phyloP scores from a whole-genome alignment of 1,140 invertebrate genomes.

The Leucophenga varia region DNA sequence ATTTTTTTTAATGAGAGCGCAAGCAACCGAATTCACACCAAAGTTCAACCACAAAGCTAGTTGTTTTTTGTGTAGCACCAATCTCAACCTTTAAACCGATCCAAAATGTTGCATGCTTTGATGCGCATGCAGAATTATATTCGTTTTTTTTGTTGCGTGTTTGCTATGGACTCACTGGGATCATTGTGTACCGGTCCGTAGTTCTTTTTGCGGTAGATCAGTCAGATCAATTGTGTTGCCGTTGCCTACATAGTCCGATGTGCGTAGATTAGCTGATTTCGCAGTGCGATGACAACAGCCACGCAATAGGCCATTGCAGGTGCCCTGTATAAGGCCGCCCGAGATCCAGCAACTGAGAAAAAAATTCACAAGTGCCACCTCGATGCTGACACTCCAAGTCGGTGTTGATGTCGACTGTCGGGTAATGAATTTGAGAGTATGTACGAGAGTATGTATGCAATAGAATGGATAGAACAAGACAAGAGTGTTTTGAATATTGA shows the following conservation, averaged over 20 bases:
- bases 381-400: slow-evolving; percentile 62
- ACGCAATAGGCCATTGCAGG: slow-evolving; percentile 79
- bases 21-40: too few relatives aligned
- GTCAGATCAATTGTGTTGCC: slow-evolving; percentile 53
- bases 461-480: not conserved
- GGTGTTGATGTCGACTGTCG: slow-evolving; percentile 55
- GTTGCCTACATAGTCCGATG: slow-evolving; percentile 43
- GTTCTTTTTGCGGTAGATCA: slow-evolving; percentile 57
- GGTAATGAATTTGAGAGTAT: too few relatives aligned
- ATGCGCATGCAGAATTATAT: not conserved
- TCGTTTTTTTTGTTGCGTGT: slow-evolving; percentile 1
- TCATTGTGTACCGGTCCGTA: slow-evolving; percentile 74
- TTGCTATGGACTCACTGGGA: slow-evolving; percentile 64
- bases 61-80: too few relatives aligned
- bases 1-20: too few relatives aligned
- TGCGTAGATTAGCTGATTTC: slow-evolving; percentile 68
- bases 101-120: not conserved
- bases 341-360: slow-evolving; percentile 91
- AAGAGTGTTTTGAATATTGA: too few relatives aligned
- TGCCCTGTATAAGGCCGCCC: slow-evolving; percentile 81
- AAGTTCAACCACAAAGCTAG: too few relatives aligned
- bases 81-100: too few relatives aligned
- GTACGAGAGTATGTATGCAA: not conserved
- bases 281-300: slow-evolving; percentile 83
- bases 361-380: slow-evolving; percentile 86